phyloP scores from a whole-genome alignment of 92 coral and sea anemone species.

The Heliopora coerulea region DNA sequence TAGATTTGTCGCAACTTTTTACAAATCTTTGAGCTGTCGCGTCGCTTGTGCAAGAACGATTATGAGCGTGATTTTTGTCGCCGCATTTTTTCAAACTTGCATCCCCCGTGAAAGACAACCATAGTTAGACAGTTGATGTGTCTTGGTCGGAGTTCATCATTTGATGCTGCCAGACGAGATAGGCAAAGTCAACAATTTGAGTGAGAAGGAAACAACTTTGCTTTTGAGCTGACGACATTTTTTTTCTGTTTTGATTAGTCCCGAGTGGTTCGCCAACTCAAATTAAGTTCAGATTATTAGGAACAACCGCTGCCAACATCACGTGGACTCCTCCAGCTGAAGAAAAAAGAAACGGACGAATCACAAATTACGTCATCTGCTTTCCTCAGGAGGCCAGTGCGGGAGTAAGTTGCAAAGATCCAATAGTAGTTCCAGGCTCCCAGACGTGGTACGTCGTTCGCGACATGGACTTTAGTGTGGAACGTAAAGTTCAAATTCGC shows the following conservation, averaged over 20 bases:
- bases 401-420: constrained; percentile 10
- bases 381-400: neutral
- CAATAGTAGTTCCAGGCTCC: constrained; percentile 17
- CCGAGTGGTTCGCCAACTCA: constrained; percentile 30
- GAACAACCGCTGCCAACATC: constrained; percentile 67
- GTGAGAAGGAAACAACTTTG: no score
- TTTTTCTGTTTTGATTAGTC: neutral
- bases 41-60: no score
- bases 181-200: no score
- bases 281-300: constrained; percentile 4
- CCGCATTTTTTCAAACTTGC: no score
- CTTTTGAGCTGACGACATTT: no score
- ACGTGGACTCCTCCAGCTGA: constrained; percentile 81
- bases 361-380: constrained; percentile 54
- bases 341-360: constrained; percentile 78
- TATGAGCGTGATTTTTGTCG: no score
- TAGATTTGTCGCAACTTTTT: no score
- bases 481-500: constrained; percentile 16
- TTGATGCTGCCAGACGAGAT: no score
- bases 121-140: no score
- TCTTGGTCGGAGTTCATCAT: no score
- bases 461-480: constrained; percentile 6
- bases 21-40: no score
- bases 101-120: no score
- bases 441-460: constrained; percentile 34